Conservation (phyloP, 2,113 vertebrate species). For the Acinonyx jubatus region DNA sequence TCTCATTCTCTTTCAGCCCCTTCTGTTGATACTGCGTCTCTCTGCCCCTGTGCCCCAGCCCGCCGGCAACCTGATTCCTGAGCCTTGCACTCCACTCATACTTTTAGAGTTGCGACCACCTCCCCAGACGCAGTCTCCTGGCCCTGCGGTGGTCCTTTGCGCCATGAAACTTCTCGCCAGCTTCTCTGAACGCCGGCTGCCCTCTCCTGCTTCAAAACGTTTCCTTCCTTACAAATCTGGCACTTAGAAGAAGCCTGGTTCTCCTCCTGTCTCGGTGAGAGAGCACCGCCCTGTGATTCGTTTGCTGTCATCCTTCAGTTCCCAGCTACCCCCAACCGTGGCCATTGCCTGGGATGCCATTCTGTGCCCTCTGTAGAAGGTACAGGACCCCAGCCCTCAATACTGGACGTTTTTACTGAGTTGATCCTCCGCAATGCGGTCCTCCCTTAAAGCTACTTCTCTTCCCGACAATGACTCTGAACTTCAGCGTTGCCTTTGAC, state of each 20-base stretch:
- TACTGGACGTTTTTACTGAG: not conserved
- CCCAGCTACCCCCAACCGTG: not conserved
- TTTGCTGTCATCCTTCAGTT: not conserved
- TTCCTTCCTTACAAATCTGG: not conserved
- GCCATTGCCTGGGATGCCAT: not conserved
- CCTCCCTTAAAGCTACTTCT: slow-evolving; percentile 42
- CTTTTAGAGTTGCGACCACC: not conserved
- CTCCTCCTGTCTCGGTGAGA: not conserved
- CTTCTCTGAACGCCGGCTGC: not conserved
- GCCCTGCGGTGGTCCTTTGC: not conserved
- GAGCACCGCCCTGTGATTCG: not conserved
- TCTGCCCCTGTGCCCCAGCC: not conserved
- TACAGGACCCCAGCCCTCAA: not conserved
- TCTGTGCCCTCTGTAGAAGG: not conserved
- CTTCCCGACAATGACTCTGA: slow-evolving; percentile 38
- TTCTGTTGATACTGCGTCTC: not conserved
- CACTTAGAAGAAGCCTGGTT: not conserved
- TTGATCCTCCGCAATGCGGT: not conserved
- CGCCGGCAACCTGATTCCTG: not conserved
- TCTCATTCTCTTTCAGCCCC: not conserved
- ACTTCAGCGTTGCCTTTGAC: slow-evolving; percentile 57
- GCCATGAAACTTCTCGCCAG: not conserved
- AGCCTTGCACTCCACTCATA: not conserved
- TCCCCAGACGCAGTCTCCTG: not conserved
- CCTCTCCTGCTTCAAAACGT: not conserved